Evolutionary conservation across 2,113 vertebrate genomes (phyloP), one percentile per base, ranked within the genome.

Genomic region (Procapra przewalskii): DNA sequence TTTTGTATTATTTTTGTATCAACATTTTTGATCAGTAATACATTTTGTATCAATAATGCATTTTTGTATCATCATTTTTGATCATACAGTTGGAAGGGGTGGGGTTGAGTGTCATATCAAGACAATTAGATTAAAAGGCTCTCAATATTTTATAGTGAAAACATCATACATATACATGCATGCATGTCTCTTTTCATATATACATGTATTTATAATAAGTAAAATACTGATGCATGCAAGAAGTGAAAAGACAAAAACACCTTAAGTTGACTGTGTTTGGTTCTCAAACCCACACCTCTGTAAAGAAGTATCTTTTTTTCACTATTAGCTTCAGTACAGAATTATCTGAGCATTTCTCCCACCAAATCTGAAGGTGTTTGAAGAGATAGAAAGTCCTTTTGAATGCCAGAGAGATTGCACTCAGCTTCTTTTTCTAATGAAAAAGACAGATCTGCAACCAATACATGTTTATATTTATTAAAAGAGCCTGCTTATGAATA

Each of bases 361-460:
- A 86, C 91, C 54, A 79, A 81, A 57, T 62, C 43, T 84, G 45
- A 23, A 96, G 82, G 4, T 43, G 12, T 91, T 85, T 45, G 0
- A 1, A 79, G 83, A 52, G 25, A 90, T 5, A 3, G 19, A 0
- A 21, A 80, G 25, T 7, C 25, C 64, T 21, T 16, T 10, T 21
- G 55, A 92, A 0, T 13, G 62, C 13, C 17, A 57, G 57, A 80
- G 55, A 86, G 6, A 43, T 54, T 54, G 88, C 36, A 89, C 45
- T 91, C 91, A 95, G 79, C 75, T 95, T 62, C 8, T 84, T 33
- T 88, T 96, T 64, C 36, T 71, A 96, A 59, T 81, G 7, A 82
- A 86, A 93, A 87, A 45, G 0, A 3, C 33, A 23, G 7, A 25
- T 82, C 86, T 75, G 0, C 12, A 71, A 11, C 1, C 15, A 27